These are phyloP conservation scores for Cynaeus angustus DNA, from an alignment of 2,888 invertebrate genomes.

Conservation along the genomic window DNA sequence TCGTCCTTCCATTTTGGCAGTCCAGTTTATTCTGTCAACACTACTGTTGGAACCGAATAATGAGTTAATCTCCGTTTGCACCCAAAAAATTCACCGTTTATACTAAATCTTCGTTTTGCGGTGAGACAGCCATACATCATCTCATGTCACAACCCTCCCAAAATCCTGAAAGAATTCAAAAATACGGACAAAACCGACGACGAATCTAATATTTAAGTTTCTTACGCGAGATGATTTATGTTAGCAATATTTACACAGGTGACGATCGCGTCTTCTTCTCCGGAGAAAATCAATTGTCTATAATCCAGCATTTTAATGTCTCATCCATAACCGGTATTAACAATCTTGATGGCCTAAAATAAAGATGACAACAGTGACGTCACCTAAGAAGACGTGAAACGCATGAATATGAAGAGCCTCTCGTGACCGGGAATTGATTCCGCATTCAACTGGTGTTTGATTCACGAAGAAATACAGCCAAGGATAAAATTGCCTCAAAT, in stretches of 20 bases:
- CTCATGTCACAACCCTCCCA: conserved; percentile 1
- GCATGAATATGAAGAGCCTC: conserved; percentile 36
- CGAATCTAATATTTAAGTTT: conserved; percentile 48
- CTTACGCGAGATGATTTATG: conserved; percentile 43
- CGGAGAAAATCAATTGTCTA: too few species aligned
- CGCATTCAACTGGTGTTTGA: conserved; percentile 48
- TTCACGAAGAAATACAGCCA: conserved; percentile 31
- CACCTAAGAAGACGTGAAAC: conserved; percentile 17
- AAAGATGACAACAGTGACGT: conserved; percentile 38
- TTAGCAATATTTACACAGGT: conserved; percentile 34
- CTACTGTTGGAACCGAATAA: not conserved
- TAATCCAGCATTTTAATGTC: conserved; percentile 3
- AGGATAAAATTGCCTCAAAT: not conserved
- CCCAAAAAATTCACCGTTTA: not conserved
- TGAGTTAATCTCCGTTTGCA: conserved; percentile 14
- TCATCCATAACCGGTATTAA: not conserved
- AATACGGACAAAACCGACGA: conserved; percentile 42
- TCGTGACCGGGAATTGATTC: conserved; percentile 41
- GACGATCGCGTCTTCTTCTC: conserved; percentile 32
- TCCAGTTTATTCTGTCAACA: conserved; percentile 13
- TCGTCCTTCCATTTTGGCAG: conserved; percentile 16
- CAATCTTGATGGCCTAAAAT: conserved; percentile 7
- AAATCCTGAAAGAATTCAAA: conserved; percentile 42
- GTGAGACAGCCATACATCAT: conserved; percentile 3
- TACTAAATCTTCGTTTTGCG: not conserved